phyloP scores from a whole-genome alignment of 2,797 vertebrate species.

The Molossus molossus region DNA sequence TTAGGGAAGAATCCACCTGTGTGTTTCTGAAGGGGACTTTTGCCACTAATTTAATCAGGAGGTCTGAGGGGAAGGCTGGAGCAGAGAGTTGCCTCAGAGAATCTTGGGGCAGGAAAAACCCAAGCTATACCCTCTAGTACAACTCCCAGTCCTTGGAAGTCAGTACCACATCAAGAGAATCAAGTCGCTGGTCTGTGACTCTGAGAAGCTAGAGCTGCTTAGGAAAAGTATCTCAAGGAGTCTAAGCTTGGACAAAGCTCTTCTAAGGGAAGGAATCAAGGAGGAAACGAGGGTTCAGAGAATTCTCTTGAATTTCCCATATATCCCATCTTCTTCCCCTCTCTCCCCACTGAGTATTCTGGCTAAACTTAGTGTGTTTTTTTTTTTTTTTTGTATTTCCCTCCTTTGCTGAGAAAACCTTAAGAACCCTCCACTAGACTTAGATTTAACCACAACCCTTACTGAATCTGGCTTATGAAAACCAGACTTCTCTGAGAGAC shows the following conservation, averaged over 20 bases:
- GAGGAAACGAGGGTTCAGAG: constrained; percentile 32
- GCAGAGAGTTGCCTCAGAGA: not conserved
- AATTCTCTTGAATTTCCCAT: not conserved
- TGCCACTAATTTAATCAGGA: not conserved
- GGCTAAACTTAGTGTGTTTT: constrained; percentile 72
- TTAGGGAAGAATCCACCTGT: not conserved
- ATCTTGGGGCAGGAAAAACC: not conserved
- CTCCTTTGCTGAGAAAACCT: constrained; percentile 84
- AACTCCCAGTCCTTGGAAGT: constrained; percentile 12
- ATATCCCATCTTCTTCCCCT: not conserved
- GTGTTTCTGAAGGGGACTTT: not conserved
- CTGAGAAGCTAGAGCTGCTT: not conserved
- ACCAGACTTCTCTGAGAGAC: constrained; percentile 90
- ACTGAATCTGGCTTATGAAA: constrained; percentile 91
- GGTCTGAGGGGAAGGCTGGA: not conserved
- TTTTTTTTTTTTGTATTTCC: constrained; percentile 76
- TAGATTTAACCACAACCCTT: constrained; percentile 88
- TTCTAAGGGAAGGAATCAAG: constrained; percentile 20
- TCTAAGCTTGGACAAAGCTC: constrained; percentile 41
- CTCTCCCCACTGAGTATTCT: constrained; percentile 36
- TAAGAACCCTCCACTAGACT: constrained; percentile 85
- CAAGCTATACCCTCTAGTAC: not conserved
- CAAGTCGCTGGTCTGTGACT: not conserved
- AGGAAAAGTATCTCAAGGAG: not conserved
- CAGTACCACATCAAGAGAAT: constrained; percentile 2